These are phyloP conservation scores for Acholoe squamosa DNA, from an alignment of 2,888 invertebrate genomes.

Conservation along the genomic window DNA sequence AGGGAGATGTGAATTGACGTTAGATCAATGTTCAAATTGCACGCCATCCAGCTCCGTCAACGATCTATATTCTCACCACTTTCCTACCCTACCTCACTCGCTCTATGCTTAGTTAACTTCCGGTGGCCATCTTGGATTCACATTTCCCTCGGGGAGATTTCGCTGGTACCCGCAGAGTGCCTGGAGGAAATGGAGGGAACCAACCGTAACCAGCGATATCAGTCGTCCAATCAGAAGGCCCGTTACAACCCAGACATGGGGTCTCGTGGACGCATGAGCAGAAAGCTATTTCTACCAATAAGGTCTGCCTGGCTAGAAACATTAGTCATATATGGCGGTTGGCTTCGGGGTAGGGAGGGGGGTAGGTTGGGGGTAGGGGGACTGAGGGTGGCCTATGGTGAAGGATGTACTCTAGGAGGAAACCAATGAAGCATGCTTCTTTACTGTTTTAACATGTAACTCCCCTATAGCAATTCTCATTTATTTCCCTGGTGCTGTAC, in stretches of 20 bases:
- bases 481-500: no score
- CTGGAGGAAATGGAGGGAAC: background rate
- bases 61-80: background rate
- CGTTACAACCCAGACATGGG: background rate
- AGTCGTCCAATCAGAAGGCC: background rate
- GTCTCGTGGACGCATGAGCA: background rate
- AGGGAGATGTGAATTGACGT: background rate
- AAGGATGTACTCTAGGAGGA: no score
- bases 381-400: no score
- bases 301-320: background rate
- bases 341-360: no score
- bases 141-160: background rate
- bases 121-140: background rate
- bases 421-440: no score
- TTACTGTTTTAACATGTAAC: no score
- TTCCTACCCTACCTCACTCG: background rate
- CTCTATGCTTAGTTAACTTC: conserved; percentile 2
- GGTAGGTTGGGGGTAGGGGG: no score
- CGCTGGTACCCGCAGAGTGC: background rate
- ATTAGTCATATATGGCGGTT: no score
- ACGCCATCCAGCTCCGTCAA: background rate
- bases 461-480: no score
- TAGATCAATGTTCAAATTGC: background rate
- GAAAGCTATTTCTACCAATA: background rate
- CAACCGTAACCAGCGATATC: conserved; percentile 12